These are phyloP conservation scores for Cyanocitta stelleri DNA, from an alignment of 2,113 vertebrate genomes.

Conservation along the genomic window DNA sequence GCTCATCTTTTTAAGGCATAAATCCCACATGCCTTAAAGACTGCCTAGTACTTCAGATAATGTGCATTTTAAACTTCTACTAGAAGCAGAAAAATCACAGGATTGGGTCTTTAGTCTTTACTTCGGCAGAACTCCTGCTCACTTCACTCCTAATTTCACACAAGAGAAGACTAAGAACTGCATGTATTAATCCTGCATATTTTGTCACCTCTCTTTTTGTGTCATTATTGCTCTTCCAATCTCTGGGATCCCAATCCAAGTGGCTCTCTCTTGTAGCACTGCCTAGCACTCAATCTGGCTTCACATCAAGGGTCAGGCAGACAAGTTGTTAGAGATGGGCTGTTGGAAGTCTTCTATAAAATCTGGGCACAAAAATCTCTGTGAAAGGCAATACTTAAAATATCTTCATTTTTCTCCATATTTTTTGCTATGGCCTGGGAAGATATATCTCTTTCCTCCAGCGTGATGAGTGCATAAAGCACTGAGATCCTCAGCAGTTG, in stretches of 20 bases:
- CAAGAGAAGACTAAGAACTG: constrained; percentile 46
- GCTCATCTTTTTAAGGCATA: not conserved
- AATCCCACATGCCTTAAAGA: not conserved
- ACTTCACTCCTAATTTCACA: constrained; percentile 56
- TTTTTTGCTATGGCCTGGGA: constrained; percentile 1
- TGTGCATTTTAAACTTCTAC: not conserved
- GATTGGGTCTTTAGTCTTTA: constrained; percentile 22
- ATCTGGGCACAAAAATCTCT: constrained; percentile 36
- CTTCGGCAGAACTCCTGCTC: constrained; percentile 17
- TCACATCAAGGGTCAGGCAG: constrained; percentile 47
- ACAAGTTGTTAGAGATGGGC: constrained; percentile 52
- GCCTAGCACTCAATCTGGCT: constrained; percentile 62
- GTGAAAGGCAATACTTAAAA: constrained; percentile 38
- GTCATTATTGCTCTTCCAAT: constrained; percentile 47
- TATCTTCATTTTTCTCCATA: not conserved
- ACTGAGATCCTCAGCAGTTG: not conserved
- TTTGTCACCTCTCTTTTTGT: constrained; percentile 49
- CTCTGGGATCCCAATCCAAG: constrained; percentile 47
- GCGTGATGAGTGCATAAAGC: not conserved
- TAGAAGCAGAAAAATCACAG: constrained; percentile 43
- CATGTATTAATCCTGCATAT: constrained; percentile 61
- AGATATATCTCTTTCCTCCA: not conserved
- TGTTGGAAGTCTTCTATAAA: constrained; percentile 44
- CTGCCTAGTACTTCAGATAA: not conserved
- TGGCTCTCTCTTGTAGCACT: constrained; percentile 14